Evolutionary conservation across 2,888 invertebrate genomes (phyloP).

Genomic region (Melolontha melolontha): DNA sequence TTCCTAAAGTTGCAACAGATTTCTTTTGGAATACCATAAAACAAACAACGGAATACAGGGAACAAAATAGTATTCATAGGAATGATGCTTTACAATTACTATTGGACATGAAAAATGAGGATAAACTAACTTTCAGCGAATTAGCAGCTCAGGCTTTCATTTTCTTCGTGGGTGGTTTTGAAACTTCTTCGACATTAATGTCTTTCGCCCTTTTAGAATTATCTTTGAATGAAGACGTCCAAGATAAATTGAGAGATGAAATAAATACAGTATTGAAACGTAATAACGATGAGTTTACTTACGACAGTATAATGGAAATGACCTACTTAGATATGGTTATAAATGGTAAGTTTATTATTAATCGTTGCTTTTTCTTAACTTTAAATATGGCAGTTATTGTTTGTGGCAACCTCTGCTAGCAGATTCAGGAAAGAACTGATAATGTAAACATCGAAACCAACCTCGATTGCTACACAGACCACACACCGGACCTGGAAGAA

Average conservation of each 20-base stretch:
- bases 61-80: background rate
- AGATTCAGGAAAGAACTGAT: too few species aligned
- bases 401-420: too few species aligned
- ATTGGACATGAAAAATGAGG: conserved; percentile 6
- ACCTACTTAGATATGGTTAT: conserved; percentile 65
- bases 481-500: too few species aligned
- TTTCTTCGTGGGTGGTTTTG: conserved; percentile 66
- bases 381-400: too few species aligned
- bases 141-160: conserved; percentile 60
- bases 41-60: conserved; percentile 2
- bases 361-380: too few species aligned
- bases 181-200: conserved; percentile 63
- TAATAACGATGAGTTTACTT: conserved; percentile 60
- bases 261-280: conserved; percentile 55
- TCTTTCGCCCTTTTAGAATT: conserved; percentile 61
- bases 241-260: conserved; percentile 63
- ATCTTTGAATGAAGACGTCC: conserved; percentile 61
- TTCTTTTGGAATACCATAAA: conserved; percentile 21
- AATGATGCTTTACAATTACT: conserved; percentile 14
- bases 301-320: conserved; percentile 64
- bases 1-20: conserved; percentile 14
- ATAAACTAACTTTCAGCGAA: conserved; percentile 24
- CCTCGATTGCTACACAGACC: too few species aligned
- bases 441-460: too few species aligned
- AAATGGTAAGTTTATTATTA: conserved; percentile 52